phyloP scores from a whole-genome alignment of 2,888 invertebrate genomes.

The Smittia aterrima region DNA sequence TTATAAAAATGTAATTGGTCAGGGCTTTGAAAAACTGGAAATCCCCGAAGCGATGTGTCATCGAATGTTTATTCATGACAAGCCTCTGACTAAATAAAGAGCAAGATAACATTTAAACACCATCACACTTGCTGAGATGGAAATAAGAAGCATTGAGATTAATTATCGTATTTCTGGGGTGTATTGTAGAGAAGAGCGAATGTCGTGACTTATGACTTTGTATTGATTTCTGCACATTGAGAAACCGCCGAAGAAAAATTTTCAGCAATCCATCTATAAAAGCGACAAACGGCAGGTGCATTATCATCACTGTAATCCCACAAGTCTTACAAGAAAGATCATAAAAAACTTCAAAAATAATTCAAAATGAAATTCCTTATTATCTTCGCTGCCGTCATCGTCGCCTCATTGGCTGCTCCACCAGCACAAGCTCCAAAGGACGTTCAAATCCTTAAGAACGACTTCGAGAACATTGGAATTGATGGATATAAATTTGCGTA shows the following conservation, averaged over 20 bases:
- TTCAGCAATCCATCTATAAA: slow-evolving; percentile 18
- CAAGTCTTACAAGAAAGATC: slow-evolving; percentile 25
- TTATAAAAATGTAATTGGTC: too few relatives aligned
- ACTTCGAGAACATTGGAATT: slow-evolving; percentile 58
- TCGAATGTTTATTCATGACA: too few relatives aligned
- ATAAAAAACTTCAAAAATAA: slow-evolving; percentile 43
- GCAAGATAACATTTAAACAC: neutral
- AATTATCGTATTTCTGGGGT: neutral
- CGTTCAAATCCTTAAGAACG: slow-evolving; percentile 27
- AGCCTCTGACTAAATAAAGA: too few relatives aligned
- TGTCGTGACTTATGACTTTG: neutral
- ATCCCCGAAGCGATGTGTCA: too few relatives aligned
- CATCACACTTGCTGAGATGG: neutral
- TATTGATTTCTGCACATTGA: slow-evolving; percentile 31
- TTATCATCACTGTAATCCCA: slow-evolving; percentile 33
- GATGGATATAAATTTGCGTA: slow-evolving; percentile 58
- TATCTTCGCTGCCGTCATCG: slow-evolving; percentile 48
- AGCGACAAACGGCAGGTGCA: slow-evolving; percentile 19
- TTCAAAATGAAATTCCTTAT: slow-evolving; percentile 50
- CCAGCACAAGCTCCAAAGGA: slow-evolving; percentile 43
- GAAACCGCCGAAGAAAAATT: neutral
- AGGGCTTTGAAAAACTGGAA: too few relatives aligned
- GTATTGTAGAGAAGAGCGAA: slow-evolving; percentile 17
- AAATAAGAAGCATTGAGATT: neutral
- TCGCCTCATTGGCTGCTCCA: slow-evolving; percentile 48